A percentile compares a stretch with the other conserved stretches of the same genome.
phyloP scores from a whole-genome alignment of 2,113 vertebrate genomes.

The Atlantisia rogersi region DNA sequence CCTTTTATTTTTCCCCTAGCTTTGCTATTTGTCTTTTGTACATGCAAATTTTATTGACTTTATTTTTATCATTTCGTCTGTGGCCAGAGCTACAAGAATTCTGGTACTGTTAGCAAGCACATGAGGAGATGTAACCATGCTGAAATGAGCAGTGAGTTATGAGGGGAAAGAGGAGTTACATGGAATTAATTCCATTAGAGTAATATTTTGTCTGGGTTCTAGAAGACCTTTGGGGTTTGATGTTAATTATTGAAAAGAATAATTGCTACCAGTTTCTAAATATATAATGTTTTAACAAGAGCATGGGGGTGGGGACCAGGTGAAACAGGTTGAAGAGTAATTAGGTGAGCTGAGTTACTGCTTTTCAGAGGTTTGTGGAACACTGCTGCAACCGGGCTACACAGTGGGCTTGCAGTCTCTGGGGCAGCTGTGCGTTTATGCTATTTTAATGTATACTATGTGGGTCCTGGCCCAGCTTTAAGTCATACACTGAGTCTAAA shows the following conservation, averaged over 20 bases:
- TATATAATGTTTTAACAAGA: background rate
- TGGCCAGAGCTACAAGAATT: background rate
- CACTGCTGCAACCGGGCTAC: background rate
- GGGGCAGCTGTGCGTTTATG: background rate
- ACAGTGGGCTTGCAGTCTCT: background rate
- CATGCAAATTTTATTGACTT: background rate
- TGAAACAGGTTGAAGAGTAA: background rate
- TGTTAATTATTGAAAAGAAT: background rate
- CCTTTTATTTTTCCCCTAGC: too few species aligned
- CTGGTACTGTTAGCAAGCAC: background rate
- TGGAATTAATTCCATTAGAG: background rate
- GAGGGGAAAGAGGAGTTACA: background rate
- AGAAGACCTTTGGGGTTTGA: background rate
- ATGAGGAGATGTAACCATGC: background rate
- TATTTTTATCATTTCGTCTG: background rate
- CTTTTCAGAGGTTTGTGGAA: background rate
- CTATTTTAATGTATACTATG: background rate
- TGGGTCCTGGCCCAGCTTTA: background rate
- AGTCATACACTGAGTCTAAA: background rate
- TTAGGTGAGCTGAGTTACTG: background rate
- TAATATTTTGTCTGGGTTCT: background rate
- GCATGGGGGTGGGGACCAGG: background rate
- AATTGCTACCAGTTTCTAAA: background rate
- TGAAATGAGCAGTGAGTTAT: background rate
- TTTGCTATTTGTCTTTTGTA: background rate